Evolutionary conservation across 2,888 invertebrate species (phyloP), one percentile per base, ranked within the genome.

Genomic region (Cephus pulcher): DNA sequence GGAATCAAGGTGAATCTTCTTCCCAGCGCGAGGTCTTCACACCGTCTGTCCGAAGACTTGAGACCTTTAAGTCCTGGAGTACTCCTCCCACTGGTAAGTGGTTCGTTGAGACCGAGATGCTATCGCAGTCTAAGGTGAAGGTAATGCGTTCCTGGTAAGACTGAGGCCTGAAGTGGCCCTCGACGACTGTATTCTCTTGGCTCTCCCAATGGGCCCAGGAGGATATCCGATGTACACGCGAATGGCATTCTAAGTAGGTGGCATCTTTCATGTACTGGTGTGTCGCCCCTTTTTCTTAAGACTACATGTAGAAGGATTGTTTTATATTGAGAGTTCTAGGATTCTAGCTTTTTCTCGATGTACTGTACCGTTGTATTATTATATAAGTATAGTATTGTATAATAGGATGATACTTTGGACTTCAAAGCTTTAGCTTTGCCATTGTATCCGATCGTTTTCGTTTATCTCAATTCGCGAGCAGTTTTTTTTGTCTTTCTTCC

Each of bases 171-270:
- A 23, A 35, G 37, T 75, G 34, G 70, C 75, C 40, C 70, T 75
- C 35, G 56, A 23, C 56, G 56, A 23, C 35, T 75, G 37, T 77
- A 68, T 34, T 34, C 40, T 56, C 40, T 34, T 73, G 56, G 73
- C 34, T 37, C 68, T 69, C 75, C 33, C 23, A 34, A n/a, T 70
- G 77, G 68, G 68, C 75, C 73, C 78, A 78, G 78, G 9, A 56
- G 56, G 78, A 78, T 76, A 78, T 78, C 78, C 78, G 78, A 78
- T 56, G 73, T 73, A 71, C 30, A 78, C 73, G 78, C 32, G 75
- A 69, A 76, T 71, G 70, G 78, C 78, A 78, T 78, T 73, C 56
- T 78, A 78, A 78, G 76, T 78, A 68, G 76, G 68, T 74, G 35
- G 23, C 35, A 34, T 74, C 74, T 30, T 34, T 74, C 23, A 35